Conservation (phyloP, 2,888 invertebrate species). For the Pinctada fucata region DNA sequence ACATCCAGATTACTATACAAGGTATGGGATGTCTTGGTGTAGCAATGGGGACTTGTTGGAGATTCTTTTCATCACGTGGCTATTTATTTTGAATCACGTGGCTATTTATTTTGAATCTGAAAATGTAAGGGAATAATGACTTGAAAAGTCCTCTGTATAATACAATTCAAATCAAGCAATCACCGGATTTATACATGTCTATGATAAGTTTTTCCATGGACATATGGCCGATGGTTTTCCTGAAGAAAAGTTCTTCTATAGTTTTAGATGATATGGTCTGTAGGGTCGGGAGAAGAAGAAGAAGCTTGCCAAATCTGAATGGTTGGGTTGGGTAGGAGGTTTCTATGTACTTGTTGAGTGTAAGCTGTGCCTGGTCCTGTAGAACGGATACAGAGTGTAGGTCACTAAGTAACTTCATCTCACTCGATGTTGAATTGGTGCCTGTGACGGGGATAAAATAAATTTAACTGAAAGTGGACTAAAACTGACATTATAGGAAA, state of each 20-base stretch:
- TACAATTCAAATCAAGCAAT: constrained; percentile 55
- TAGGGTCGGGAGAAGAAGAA: constrained; percentile 85
- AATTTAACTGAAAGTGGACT: too few relatives aligned
- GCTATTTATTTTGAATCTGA: not conserved
- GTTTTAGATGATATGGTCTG: constrained; percentile 79
- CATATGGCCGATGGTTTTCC: constrained; percentile 86
- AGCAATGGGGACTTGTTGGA: too few relatives aligned
- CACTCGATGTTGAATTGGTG: constrained; percentile 31
- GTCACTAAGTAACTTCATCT: constrained; percentile 78
- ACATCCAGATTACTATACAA: not conserved
- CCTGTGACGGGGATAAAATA: too few relatives aligned
- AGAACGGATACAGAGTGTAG: constrained; percentile 83
- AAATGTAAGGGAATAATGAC: not conserved
- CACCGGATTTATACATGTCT: constrained; percentile 84
- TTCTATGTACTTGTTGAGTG: constrained; percentile 84
- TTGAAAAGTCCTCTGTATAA: not conserved
- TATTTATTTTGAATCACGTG: not conserved
- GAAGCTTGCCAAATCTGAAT: constrained; percentile 85
- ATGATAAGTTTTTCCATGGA: constrained; percentile 84
- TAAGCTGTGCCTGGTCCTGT: constrained; percentile 86
- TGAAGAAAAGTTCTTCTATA: constrained; percentile 86
- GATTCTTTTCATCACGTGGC: too few relatives aligned
- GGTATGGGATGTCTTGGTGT: too few relatives aligned
- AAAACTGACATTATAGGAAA: too few relatives aligned
- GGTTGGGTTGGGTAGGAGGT: constrained; percentile 84